Base-by-base conservation (phyloP, 2,888 invertebrate genomes). In the Lottia gigantea region DNA sequence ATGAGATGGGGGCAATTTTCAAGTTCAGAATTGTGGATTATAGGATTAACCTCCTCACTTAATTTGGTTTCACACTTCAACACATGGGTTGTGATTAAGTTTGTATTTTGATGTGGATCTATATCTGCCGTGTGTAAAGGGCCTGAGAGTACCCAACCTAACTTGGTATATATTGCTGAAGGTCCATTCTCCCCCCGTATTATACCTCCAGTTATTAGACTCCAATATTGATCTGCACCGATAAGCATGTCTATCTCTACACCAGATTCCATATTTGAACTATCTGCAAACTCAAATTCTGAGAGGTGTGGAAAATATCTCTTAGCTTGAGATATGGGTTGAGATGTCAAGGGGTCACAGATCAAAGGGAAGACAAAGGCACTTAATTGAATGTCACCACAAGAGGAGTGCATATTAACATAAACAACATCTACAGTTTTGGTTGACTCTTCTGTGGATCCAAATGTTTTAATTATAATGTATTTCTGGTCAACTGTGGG, bases 71-170 rank as follows among this genome's bases (percentile, higher is more conserved):
- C 55, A 55, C 19, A 19, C 55, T 55, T 55, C 11, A 55, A 55
- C 19, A 55, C 55, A 55, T 55, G 55, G 55, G 55, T 55, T 19
- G 55, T 55, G 55, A 55, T 55, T 19, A 55, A 19, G 55, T 55
- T 55, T n/a, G 55, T 55, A 55, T 55, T 55, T 55, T 55, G 19
- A 19, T 55, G 8, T 19, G 19, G n/a, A 19, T 7, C n/a, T 55
- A 55, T 12, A 55, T 55, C 55, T 7, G n/a, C 8, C 0, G 55
- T 55, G 55, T 55, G 55, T 55, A 55, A 55, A 19, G 55, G 19
- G 7, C 55, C 55, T 19, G 55, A 55, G n/a, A 55, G 12, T 16
- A 19, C 55, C 55, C 55, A 19, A 19, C 55, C 55, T 19, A 55
- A 55, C 19, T 55, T 55, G 7, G 55, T 49, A 49, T 15, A 49